These are phyloP conservation scores for Athripsodes cinereus DNA, from an alignment of 2,888 invertebrate genomes.

Conservation along the genomic window DNA sequence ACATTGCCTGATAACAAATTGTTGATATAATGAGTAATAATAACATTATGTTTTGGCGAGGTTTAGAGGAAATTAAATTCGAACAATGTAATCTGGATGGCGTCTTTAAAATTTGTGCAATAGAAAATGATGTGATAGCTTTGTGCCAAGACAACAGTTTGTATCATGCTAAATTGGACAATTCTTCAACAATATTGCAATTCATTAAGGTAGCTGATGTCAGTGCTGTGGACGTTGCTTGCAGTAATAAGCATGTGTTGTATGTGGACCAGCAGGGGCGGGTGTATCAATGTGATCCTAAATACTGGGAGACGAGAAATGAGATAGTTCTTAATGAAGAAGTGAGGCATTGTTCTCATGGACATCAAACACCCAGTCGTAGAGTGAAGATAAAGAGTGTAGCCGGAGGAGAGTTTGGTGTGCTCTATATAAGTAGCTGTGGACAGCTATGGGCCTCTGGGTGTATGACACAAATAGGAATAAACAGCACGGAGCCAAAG, in stretches of 20 bases:
- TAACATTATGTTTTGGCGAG: slow-evolving; percentile 21
- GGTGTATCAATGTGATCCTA: slow-evolving; percentile 51
- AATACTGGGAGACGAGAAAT: slow-evolving; percentile 49
- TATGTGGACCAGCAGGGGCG: slow-evolving; percentile 57
- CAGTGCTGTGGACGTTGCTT: slow-evolving; percentile 57
- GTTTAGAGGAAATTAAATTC: slow-evolving; percentile 17
- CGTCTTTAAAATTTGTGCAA: slow-evolving; percentile 40
- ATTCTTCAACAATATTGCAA: slow-evolving; percentile 37
- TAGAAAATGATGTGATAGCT: slow-evolving; percentile 42
- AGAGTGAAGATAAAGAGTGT: slow-evolving; percentile 58
- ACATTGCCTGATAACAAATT: not conserved
- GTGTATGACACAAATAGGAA: slow-evolving; percentile 58
- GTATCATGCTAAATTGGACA: slow-evolving; percentile 39
- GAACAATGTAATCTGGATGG: slow-evolving; percentile 14
- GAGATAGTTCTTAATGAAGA: slow-evolving; percentile 60
- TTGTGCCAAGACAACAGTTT: slow-evolving; percentile 39
- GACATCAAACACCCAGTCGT: slow-evolving; percentile 56
- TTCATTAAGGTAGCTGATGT: slow-evolving; percentile 48
- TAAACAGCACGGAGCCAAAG: slow-evolving; percentile 54
- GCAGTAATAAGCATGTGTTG: slow-evolving; percentile 53
- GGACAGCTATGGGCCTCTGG: slow-evolving; percentile 68
- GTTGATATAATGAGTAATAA: not conserved
- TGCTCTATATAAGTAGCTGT: slow-evolving; percentile 58
- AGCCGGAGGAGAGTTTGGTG: slow-evolving; percentile 55
- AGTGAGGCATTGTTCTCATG: slow-evolving; percentile 58